Evolutionary conservation across 2,888 invertebrate species (phyloP), one percentile per base, ranked within the genome.

Genomic region (Nasonovia ribisnigri): DNA sequence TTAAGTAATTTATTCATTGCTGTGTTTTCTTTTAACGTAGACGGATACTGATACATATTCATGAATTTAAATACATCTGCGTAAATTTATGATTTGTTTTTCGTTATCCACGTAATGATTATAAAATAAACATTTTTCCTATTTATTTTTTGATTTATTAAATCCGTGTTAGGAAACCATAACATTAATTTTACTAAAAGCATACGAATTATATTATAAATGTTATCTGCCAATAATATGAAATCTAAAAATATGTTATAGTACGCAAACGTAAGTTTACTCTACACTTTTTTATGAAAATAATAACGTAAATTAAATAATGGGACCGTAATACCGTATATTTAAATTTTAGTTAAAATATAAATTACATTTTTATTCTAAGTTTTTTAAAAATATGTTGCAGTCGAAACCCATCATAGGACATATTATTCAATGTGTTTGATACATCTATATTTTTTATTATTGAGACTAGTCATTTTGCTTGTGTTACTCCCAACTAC

Each of bases 21-120:
- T 43, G 42, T 89, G 60, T 89, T 89, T 89, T 89, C 89, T 89
- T 89, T 89, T 89, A 60, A 43, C 89, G 57, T 26, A 88, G 88
- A 88, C 42, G 88, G 88, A 87, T 87, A 54, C 42, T 60, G 43
- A 60, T 60, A 89, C 57, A 89, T 60, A 89, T 60, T 60, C 89
- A 89, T 89, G 89, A 89, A 89, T 89, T 57, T 89, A 89, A 57
- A 89, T 60, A 60, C 60, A 60, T 43, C 43, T 43, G 43, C 42
- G 57, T 89, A 42, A 43, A 89, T 60, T 89, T 89, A 60, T 43
- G 54, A 89, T 89, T 89, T 89, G 57, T n/a, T 89, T 89, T 57
- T 60, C 43, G 43, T 89, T 89, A 57, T 43, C 13, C 29, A 89
- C 8, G 60, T 42, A 46, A 60, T 88, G 87, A 42, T 86, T 46